These are phyloP conservation scores for Scalopus aquaticus DNA, from an alignment of 2,113 vertebrate species.

Conservation along the genomic window DNA sequence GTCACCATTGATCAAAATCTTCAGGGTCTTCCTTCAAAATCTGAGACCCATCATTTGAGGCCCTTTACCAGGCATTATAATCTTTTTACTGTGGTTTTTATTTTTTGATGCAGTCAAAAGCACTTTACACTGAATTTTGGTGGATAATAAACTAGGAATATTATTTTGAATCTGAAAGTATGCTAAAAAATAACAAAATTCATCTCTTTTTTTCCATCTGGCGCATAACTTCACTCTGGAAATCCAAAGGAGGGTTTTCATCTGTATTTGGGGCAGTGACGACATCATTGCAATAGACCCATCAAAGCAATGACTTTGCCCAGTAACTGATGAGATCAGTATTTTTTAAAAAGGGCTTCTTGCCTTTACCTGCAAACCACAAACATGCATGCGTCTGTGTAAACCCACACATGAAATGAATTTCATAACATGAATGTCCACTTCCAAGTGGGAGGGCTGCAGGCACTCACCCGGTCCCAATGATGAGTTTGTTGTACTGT, in stretches of 20 bases:
- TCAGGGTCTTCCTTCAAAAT: background rate
- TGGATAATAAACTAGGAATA: background rate
- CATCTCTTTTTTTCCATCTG: background rate
- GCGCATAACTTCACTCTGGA: background rate
- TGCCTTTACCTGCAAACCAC: background rate
- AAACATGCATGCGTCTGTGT: background rate
- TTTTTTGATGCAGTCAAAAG: background rate
- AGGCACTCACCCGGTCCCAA: conserved; percentile 80
- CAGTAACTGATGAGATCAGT: background rate
- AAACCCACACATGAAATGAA: background rate
- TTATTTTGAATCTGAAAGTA: conserved; percentile 17
- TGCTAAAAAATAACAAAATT: background rate
- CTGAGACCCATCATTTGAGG: background rate
- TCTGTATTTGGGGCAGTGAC: background rate
- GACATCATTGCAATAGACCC: background rate
- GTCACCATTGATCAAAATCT: background rate
- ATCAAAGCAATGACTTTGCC: background rate
- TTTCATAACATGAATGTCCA: background rate
- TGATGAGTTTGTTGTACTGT: conserved; percentile 85
- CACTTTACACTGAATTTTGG: background rate
- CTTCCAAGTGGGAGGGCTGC: background rate
- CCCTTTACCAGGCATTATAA: background rate
- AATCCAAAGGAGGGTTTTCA: background rate
- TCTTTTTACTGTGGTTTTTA: background rate
- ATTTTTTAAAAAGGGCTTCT: background rate